These are phyloP conservation scores for Amphiprion clarkii DNA, from an alignment of 2,797 vertebrate genomes.

Conservation along the genomic window DNA sequence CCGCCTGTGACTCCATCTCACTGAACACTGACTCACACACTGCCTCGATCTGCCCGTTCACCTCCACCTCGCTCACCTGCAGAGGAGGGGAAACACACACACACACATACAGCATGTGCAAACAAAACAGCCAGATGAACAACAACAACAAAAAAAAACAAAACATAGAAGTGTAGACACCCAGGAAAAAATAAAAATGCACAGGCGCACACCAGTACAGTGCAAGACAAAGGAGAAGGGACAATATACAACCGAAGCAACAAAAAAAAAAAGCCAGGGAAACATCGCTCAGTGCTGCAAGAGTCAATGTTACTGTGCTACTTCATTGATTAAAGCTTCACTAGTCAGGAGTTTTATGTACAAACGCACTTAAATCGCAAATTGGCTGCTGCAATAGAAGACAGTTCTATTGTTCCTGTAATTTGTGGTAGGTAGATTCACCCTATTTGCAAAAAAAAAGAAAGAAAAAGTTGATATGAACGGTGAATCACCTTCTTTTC, in stretches of 20 bases:
- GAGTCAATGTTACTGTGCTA: constrained; percentile 26
- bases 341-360: constrained; percentile 20
- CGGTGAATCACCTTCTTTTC: background rate
- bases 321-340: constrained; percentile 53
- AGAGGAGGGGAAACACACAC: constrained; percentile 11
- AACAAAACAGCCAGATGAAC: constrained; percentile 8
- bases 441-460: constrained; percentile 9
- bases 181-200: constrained; percentile 27
- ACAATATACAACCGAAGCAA: constrained; percentile 6
- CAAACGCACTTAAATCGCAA: constrained; percentile 31
- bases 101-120: constrained; percentile 33
- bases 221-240: constrained; percentile 6
- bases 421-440: constrained; percentile 4
- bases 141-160: background rate
- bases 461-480: background rate
- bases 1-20: constrained; percentile 95
- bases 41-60: constrained; percentile 97
- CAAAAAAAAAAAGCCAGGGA: constrained; percentile 3
- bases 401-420: background rate
- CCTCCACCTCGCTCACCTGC: constrained; percentile 98
- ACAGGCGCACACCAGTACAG: background rate
- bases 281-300: constrained; percentile 1
- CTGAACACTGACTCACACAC: constrained; percentile 97
- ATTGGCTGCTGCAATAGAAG: constrained; percentile 6
- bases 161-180: background rate